These are phyloP conservation scores for Rana temporaria DNA, from an alignment of 2,113 vertebrate species.

Conservation along the genomic window DNA sequence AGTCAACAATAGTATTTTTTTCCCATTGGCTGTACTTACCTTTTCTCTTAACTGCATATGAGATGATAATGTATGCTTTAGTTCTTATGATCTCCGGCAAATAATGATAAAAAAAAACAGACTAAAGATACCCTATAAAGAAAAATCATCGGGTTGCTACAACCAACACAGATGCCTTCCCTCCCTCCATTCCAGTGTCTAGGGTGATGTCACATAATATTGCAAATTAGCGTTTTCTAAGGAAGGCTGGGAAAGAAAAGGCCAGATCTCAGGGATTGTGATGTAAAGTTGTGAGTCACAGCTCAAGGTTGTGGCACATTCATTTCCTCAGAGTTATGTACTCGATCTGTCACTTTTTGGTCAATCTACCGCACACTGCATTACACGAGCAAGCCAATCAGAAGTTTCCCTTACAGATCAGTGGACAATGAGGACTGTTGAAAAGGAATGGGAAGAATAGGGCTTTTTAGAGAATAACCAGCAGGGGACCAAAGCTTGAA, in stretches of 20 bases:
- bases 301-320: not conserved
- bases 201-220: no score
- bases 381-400: not conserved
- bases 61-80: no score
- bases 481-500: constrained; percentile 1
- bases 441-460: constrained; percentile 16
- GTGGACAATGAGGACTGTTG: constrained; percentile 22
- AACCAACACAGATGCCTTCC: no score
- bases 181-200: no score
- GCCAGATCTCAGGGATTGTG: constrained; percentile 9
- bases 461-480: not conserved
- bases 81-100: no score
- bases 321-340: constrained; percentile 23
- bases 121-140: no score
- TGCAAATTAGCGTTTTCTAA: no score
- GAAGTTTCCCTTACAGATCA: not conserved
- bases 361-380: not conserved
- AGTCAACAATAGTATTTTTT: no score
- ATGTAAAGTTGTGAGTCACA: constrained; percentile 9
- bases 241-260: not conserved
- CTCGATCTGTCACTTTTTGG: constrained; percentile 37
- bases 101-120: no score
- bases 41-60: no score
- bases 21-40: no score
- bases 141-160: no score